Percentiles rank a stretch among this genome's conserved stretches.
These are phyloP conservation scores for Coremacera marginata DNA, from an alignment of 2,888 invertebrate genomes.

Conservation along the genomic window DNA sequence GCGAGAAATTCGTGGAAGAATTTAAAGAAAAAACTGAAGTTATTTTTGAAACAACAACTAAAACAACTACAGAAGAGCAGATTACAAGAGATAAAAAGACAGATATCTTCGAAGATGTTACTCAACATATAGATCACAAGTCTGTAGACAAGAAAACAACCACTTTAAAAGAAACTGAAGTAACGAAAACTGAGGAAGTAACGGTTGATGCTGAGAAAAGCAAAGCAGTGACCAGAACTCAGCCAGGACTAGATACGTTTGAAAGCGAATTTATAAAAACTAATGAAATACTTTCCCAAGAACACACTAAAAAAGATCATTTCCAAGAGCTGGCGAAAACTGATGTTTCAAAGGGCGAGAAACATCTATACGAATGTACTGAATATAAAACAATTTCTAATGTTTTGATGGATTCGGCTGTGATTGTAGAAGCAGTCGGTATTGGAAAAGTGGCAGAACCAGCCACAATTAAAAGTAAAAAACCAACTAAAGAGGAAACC, in stretches of 20 bases:
- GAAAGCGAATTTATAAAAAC: slow-evolving; percentile 1
- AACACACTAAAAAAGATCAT: slow-evolving; percentile 9
- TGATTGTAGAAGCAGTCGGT: slow-evolving; percentile 39
- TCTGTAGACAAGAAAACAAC: slow-evolving; percentile 21
- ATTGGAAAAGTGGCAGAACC: slow-evolving; percentile 28
- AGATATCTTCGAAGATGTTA: slow-evolving; percentile 51
- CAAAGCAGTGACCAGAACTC: slow-evolving; percentile 5
- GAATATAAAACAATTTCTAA: slow-evolving; percentile 41
- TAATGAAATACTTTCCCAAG: slow-evolving; percentile 7
- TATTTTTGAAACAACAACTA: slow-evolving; percentile 35
- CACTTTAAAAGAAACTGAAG: not conserved
- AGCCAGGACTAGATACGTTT: not conserved
- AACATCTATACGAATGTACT: not conserved
- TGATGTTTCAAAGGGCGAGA: slow-evolving; percentile 21
- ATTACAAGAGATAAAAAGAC: slow-evolving; percentile 50
- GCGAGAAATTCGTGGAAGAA: slow-evolving; percentile 59
- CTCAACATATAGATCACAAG: slow-evolving; percentile 54
- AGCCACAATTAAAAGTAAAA: not conserved
- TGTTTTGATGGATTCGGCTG: slow-evolving; percentile 48
- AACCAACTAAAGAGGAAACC: not conserved
- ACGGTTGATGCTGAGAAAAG: slow-evolving; percentile 25
- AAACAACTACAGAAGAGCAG: slow-evolving; percentile 49
- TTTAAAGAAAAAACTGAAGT: slow-evolving; percentile 55
- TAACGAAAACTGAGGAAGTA: slow-evolving; percentile 5
- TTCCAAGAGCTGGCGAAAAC: not conserved